Percentiles rank a stretch among this genome's conserved stretches.
Conservation (phyloP, 2,888 invertebrate species). For the Bombylius discolor region DNA sequence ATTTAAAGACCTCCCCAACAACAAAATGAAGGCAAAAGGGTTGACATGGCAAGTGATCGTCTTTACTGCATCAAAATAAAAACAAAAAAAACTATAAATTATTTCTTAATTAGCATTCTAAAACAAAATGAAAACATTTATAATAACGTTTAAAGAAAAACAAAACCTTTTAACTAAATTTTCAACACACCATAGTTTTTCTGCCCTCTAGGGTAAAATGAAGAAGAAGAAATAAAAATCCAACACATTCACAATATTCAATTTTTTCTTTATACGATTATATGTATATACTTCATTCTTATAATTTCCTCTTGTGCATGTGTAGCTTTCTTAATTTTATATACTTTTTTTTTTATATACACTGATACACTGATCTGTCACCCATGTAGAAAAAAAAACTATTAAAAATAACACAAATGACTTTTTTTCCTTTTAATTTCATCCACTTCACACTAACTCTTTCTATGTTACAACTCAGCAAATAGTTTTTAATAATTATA, state of each 20-base stretch:
- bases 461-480: too few species aligned
- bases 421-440: slow-evolving; percentile 17
- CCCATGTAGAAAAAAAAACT: slow-evolving; percentile 26
- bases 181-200: too few species aligned
- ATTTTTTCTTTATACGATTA: not conserved
- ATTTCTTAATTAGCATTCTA: not conserved
- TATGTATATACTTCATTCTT: not conserved
- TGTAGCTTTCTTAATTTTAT: too few species aligned
- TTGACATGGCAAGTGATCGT: not conserved
- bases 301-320: not conserved
- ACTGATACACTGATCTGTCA: slow-evolving; percentile 38
- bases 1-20: too few species aligned
- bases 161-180: too few species aligned
- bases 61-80: not conserved
- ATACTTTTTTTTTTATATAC: slow-evolving; percentile 31
- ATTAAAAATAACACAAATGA: slow-evolving; percentile 41
- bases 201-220: too few species aligned
- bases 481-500: not conserved
- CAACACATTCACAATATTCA: too few species aligned
- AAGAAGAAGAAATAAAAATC: too few species aligned
- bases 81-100: not conserved
- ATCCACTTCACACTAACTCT: too few species aligned
- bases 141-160: too few species aligned
- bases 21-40: not conserved
- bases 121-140: not conserved